Percentiles rank a stretch among this genome's conserved stretches.
These are phyloP conservation scores for Cariama cristata DNA, from an alignment of 2,113 vertebrate species.

Conservation along the genomic window DNA sequence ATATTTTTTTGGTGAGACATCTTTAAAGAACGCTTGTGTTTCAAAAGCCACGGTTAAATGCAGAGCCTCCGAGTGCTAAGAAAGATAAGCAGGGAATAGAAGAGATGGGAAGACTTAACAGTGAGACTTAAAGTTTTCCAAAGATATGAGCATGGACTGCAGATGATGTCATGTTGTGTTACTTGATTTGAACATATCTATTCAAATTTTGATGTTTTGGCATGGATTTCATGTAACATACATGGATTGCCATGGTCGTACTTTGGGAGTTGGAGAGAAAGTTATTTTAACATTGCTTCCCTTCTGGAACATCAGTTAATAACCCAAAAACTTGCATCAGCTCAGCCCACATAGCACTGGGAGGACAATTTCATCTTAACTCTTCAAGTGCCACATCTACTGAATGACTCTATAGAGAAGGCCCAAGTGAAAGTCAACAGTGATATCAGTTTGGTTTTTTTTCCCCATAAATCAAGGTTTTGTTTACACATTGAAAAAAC, in stretches of 20 bases:
- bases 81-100: neutral
- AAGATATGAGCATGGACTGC: neutral
- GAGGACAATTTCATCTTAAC: neutral
- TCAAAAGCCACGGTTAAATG: neutral
- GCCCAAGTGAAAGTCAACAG: neutral
- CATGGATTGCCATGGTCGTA: neutral
- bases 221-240: neutral
- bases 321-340: neutral
- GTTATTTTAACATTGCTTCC: neutral
- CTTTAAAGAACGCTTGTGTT: neutral
- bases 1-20: neutral
- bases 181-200: neutral
- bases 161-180: neutral
- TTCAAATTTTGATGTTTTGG: neutral
- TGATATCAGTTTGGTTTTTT: rapidly evolving
- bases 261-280: neutral
- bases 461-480: neutral
- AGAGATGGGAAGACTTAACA: neutral
- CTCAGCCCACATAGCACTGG: neutral
- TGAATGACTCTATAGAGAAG: neutral
- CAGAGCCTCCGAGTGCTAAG: neutral
- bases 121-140: neutral
- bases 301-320: neutral
- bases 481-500: neutral
- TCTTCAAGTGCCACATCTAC: rapidly evolving